Evolutionary conservation across 2,797 vertebrate genomes (phyloP), one percentile per base, ranked within the genome.

Genomic region (Micromesistius poutassou): DNA sequence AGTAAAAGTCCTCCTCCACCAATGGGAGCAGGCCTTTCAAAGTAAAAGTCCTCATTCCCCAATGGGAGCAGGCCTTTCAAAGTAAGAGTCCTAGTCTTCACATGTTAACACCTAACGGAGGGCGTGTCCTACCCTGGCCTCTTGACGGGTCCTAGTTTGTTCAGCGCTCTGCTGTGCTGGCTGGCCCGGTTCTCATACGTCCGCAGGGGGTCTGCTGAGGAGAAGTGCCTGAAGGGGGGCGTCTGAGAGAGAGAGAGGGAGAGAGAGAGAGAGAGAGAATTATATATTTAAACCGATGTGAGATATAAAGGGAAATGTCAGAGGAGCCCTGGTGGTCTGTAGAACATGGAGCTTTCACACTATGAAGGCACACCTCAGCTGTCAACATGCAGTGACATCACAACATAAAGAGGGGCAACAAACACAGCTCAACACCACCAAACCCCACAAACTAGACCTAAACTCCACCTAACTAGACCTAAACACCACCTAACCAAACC

Each of bases 111-210:
- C 46, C 19, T 22, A 55, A 22, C 3, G 22, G 16, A 78, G 42
- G 8, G 33, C 16, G 22, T 2, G 6, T 1, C 16, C 31, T 93
- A 97, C 97, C 95, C 94, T 87, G 94, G 87, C 86, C 94, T 94
- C 88, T 95, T 98, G 85, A 86, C 94, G 81, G 94, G 93, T 81
- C 87, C 93, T 88, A 96, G 91, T 94, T 94, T 95, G 94, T 92
- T 96, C 87, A 96, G 90, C 79, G 94, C 38, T 89, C 92, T 94
- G 80, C 90, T 89, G 86, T 91, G 87, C 80, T 92, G 90, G 83
- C 82, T 89, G 73, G 90, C 81, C 85, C 95, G 91, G 89, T 95
- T 95, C 72, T 94, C 93, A 9, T 96, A 97, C 0, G 94, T 96
- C 87, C 95, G 97, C 91, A 95, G 68, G 13, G 90, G 85, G 38